Evolutionary conservation across 1,140 invertebrate species (phyloP).

Genomic region (Leptinotarsa undecemlineata): DNA sequence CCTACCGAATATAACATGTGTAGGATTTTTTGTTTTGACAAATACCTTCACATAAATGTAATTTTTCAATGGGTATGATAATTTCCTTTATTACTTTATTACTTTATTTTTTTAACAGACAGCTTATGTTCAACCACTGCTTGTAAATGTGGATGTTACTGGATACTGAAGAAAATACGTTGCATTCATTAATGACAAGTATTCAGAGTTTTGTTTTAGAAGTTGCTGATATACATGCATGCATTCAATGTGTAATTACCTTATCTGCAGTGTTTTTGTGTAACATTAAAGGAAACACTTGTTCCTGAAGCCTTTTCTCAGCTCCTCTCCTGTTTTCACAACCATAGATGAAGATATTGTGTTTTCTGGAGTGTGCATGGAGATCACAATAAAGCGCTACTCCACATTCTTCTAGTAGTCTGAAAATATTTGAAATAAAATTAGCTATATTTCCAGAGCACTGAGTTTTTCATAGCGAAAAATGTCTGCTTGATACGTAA

Average conservation of each 20-base stretch:
- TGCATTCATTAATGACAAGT: no score
- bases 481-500: no score
- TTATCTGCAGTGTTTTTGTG: conserved; percentile 91
- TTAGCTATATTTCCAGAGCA: background rate
- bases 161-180: no score
- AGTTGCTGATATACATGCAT: no score
- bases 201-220: no score
- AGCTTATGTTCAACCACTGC: no score
- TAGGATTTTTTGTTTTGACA: no score
- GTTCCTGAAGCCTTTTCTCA: conserved; percentile 80
- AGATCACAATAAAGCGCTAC: conserved; percentile 94
- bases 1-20: no score
- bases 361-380: conserved; percentile 91
- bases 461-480: no score
- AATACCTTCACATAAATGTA: background rate
- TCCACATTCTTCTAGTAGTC: conserved; percentile 87
- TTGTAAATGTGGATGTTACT: no score
- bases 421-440: conserved; percentile 44
- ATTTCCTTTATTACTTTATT: no score
- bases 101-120: no score
- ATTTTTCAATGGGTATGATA: background rate
- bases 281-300: conserved; percentile 90
- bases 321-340: conserved; percentile 84
- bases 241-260: conserved; percentile 57
- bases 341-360: conserved; percentile 96